Conservation (phyloP, 1,140 invertebrate species). For the Notospermus geniculatus region DNA sequence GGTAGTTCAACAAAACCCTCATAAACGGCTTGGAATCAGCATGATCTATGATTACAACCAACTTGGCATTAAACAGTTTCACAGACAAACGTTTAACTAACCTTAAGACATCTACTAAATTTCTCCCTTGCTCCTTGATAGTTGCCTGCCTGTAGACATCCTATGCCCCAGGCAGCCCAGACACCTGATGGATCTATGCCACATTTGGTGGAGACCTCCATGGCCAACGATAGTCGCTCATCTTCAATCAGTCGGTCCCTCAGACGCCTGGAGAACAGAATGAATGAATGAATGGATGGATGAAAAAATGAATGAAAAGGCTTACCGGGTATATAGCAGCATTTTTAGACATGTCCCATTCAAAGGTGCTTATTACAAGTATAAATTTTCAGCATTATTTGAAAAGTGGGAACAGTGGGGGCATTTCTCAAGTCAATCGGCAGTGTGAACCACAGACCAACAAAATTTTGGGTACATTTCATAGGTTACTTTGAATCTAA, state of each 20-base stretch:
- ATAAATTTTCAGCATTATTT: background rate
- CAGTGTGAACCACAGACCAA: no score
- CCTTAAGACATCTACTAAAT: constrained; percentile 55
- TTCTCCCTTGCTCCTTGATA: constrained; percentile 69
- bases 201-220: constrained; percentile 81
- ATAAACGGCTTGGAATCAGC: no score
- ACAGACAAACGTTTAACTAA: constrained; percentile 23
- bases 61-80: no score
- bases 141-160: constrained; percentile 75
- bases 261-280: constrained; percentile 57
- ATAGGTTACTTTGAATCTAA: no score
- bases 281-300: background rate
- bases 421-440: no score
- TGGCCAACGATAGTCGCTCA: constrained; percentile 78
- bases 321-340: no score
- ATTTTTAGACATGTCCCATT: no score
- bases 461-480: no score
- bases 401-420: background rate
- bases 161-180: constrained; percentile 82
- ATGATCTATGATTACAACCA: no score
- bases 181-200: constrained; percentile 75
- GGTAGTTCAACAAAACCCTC: no score
- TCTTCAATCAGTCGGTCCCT: constrained; percentile 70
- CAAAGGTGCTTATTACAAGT: no score
- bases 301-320: background rate